Percentiles rank a stretch among this genome's conserved stretches.
Evolutionary conservation across 2,888 invertebrate genomes (phyloP).

Genomic region (Himalopsyche japonica): DNA sequence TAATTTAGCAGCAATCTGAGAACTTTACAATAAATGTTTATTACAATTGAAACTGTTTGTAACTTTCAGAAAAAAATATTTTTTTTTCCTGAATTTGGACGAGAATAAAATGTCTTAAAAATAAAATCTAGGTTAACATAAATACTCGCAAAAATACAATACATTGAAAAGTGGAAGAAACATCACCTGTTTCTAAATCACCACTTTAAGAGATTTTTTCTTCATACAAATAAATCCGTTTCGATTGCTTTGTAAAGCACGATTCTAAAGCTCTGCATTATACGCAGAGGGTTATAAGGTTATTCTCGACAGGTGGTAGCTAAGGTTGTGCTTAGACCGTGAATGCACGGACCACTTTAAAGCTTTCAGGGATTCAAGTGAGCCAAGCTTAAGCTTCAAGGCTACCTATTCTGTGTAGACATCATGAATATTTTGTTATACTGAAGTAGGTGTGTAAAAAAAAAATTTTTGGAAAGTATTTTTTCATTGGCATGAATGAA

Average conservation of each 20-base stretch:
- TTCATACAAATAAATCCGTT: not conserved
- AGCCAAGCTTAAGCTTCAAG: not conserved
- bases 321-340: not conserved
- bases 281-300: not conserved
- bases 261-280: not conserved
- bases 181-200: too few relatives aligned
- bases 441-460: not conserved
- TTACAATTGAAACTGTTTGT: too few relatives aligned
- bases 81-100: too few relatives aligned
- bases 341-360: not conserved
- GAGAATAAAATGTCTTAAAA: too few relatives aligned
- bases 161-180: too few relatives aligned
- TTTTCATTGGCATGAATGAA: not conserved
- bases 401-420: not conserved
- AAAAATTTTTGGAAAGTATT: not conserved
- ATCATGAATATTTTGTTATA: not conserved
- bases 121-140: too few relatives aligned
- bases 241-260: not conserved
- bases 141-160: too few relatives aligned
- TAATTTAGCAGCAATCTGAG: too few relatives aligned
- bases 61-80: too few relatives aligned
- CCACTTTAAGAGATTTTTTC: not conserved
- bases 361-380: not conserved
- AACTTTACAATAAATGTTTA: too few relatives aligned
- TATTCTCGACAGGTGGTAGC: not conserved